phyloP scores from a whole-genome alignment of 1,140 invertebrate species.

The Microplitis mediator region DNA sequence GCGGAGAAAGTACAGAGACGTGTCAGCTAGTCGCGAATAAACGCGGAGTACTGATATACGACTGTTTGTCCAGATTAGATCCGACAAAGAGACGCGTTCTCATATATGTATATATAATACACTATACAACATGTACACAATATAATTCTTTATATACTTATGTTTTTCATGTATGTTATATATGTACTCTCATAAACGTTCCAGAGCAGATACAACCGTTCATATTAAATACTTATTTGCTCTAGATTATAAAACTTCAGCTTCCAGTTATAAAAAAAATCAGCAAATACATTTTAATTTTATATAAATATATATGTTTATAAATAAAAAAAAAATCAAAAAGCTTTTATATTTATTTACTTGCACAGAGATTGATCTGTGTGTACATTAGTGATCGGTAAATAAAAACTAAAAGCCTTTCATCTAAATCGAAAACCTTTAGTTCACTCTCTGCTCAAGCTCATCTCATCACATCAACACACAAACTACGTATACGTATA shows the following conservation, averaged over 20 bases:
- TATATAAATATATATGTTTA: too few relatives aligned
- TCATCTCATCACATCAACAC: background rate
- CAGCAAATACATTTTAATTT: too few relatives aligned
- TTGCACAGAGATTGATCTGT: too few relatives aligned
- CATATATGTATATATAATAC: background rate
- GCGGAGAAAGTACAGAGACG: constrained; percentile 11
- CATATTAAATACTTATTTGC: constrained; percentile 44
- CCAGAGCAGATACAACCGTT: constrained; percentile 41
- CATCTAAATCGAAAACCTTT: too few relatives aligned
- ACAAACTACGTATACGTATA: background rate
- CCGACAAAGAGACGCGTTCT: constrained; percentile 52
- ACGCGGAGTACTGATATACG: constrained; percentile 35
- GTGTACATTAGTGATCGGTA: too few relatives aligned
- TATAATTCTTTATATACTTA: background rate
- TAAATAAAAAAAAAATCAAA: too few relatives aligned
- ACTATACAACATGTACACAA: too few relatives aligned
- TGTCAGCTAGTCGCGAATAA: background rate
- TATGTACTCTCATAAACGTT: constrained; percentile 3
- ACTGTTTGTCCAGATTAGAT: constrained; percentile 49
- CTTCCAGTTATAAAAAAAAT: background rate
- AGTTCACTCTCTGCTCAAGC: too few relatives aligned
- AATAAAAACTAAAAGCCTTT: too few relatives aligned
- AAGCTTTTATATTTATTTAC: too few relatives aligned
- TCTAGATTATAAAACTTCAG: constrained; percentile 44
- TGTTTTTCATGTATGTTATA: background rate